Evolutionary conservation across 1,140 invertebrate species (phyloP), one percentile per base, ranked within the genome.

Genomic region (Drosophila albomicans): DNA sequence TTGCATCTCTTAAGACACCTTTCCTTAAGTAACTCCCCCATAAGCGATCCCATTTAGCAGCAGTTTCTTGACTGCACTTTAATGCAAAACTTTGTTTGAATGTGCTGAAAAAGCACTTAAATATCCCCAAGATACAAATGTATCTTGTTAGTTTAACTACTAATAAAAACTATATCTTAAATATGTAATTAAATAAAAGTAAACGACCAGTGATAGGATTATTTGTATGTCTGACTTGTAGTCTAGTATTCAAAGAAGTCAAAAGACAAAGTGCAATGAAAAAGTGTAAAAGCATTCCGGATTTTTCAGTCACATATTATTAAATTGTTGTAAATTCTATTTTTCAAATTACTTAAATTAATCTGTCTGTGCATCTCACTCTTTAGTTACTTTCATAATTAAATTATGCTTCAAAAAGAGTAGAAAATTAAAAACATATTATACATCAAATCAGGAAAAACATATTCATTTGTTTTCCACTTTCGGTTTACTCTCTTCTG

Each of bases 91-190:
- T 13, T 32, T 7, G 6, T 32, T 32, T 15, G 0, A 32, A 13
- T n/a, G 13, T 35, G 16, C 16, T 25, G 54, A 1, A 20, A 25
- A 16, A 43, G 0, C 11, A 5, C 41, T 43, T 43, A 13, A 3
- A 25, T 4, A 0, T 0, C 20, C 20, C 20, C 20, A 25, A 25
- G 20, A 25, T 25, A 43, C 41, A 43, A 3, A 13, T 43, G 41
- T 43, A 5, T 13, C 41, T 43, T 5, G 11, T 43, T 43, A 43
- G 41, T 13, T 43, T 13, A 13, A 43, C 4, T 43, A n/a, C 11
- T 43, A 43, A 43, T 13, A 13, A 13, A 43, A 43, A 43, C 11
- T 28, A 49, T 28, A 49, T 49, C 48, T 49, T 25, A 25, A 49
- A 49, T 11, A 28, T 28, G 48, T 28, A 28, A 11, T 49, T 10